A percentile compares a stretch with the other conserved stretches of the same genome.
Conservation (phyloP, 2,888 invertebrate genomes). For the Limnephilus marmoratus region DNA sequence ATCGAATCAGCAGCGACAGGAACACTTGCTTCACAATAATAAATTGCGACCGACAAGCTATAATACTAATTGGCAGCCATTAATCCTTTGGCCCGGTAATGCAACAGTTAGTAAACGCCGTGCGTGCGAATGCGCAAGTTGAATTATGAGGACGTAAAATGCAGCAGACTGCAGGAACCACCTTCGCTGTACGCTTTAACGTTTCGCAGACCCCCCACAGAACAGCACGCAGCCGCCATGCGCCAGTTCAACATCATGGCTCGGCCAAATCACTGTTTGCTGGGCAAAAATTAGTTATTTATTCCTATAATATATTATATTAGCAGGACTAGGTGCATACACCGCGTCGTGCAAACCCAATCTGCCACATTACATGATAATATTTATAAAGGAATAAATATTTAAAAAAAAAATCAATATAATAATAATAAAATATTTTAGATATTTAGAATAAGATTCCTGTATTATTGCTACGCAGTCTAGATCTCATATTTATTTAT, state of each 20-base stretch:
- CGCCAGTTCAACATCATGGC: not conserved
- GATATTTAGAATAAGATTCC: not conserved
- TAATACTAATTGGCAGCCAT: not conserved
- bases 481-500: not conserved
- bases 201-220: not conserved
- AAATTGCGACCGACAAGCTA: conserved; percentile 4
- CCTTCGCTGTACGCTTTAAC: not conserved
- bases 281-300: not conserved
- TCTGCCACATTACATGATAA: no score
- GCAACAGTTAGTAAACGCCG: not conserved
- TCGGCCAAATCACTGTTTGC: not conserved
- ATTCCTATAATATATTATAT: no score
- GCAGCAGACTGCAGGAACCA: not conserved
- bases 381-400: no score
- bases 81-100: not conserved
- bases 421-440: not conserved
- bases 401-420: no score
- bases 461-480: not conserved
- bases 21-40: not conserved
- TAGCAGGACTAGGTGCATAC: no score
- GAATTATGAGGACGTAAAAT: not conserved
- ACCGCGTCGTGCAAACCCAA: no score
- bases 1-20: not conserved
- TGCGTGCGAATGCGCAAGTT: not conserved
- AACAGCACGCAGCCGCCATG: not conserved